Conservation (phyloP, 2,797 vertebrate genomes). For the Synaphobranchus kaupii region DNA sequence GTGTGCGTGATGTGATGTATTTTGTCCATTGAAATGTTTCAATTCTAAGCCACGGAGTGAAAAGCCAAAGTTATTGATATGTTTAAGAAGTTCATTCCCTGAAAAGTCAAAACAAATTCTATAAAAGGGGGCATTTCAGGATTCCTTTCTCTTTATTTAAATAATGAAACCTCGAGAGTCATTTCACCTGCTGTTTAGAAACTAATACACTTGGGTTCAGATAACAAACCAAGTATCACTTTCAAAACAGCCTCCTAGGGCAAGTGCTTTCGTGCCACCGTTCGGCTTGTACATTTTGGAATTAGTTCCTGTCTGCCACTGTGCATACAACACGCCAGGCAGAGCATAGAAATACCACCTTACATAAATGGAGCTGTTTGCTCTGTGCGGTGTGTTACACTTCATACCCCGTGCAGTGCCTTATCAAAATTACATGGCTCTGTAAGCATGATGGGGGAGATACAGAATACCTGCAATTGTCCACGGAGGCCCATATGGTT, state of each 20-base stretch:
- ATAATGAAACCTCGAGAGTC: background rate
- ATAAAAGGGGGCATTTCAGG: background rate
- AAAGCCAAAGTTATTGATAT: background rate
- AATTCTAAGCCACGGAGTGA: background rate
- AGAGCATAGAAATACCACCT: background rate
- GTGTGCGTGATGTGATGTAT: background rate
- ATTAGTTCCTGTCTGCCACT: background rate
- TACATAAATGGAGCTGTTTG: slow-evolving; percentile 20
- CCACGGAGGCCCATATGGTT: background rate
- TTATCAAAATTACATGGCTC: background rate
- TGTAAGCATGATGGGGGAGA: background rate
- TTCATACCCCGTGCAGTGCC: slow-evolving; percentile 19
- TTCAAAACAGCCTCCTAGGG: background rate
- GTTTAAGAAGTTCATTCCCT: no score
- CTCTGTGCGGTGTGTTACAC: slow-evolving; percentile 40
- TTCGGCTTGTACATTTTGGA: background rate
- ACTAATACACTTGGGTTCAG: background rate
- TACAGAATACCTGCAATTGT: background rate
- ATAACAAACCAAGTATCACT: slow-evolving; percentile 3
- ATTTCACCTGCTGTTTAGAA: background rate
- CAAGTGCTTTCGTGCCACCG: background rate
- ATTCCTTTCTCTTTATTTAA: background rate
- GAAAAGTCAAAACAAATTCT: no score
- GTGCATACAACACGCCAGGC: background rate
- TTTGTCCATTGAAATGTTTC: background rate